Evolutionary conservation across 1,140 invertebrate genomes (phyloP).

Genomic region (Temnothorax curvispinosus): DNA sequence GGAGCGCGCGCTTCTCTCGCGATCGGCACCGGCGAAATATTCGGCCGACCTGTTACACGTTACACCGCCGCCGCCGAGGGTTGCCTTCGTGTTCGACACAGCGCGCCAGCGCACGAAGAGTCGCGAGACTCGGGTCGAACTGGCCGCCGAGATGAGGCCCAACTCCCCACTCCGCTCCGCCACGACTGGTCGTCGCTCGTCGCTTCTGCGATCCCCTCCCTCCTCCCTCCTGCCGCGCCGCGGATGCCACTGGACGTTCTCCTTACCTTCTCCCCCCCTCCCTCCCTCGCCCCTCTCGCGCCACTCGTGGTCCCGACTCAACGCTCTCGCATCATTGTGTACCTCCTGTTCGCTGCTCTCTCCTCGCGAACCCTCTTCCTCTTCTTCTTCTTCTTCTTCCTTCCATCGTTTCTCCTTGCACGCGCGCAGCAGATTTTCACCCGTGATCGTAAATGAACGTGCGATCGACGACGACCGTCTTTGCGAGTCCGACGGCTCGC

Average conservation of each 20-base stretch:
- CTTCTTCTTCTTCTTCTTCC: background rate
- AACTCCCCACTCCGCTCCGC: conserved; percentile 58
- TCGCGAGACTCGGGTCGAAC: conserved; percentile 70
- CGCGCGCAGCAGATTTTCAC: conserved; percentile 41
- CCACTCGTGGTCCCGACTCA: conserved; percentile 27
- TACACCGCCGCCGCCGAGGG: background rate
- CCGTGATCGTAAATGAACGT: conserved; percentile 43
- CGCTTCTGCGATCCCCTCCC: conserved; percentile 62
- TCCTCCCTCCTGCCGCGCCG: conserved; percentile 6
- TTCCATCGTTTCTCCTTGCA: conserved; percentile 12
- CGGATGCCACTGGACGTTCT: conserved; percentile 72
- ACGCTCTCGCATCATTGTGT: conserved; percentile 60
- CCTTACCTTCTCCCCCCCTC: conserved; percentile 59
- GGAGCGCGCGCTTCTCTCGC: background rate
- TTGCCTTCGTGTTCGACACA: conserved; percentile 51
- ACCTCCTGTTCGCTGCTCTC: conserved; percentile 7
- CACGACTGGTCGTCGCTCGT: conserved; percentile 62
- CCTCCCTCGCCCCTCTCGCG: background rate
- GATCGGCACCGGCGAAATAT: background rate
- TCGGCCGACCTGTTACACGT: background rate
- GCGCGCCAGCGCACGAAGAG: conserved; percentile 65
- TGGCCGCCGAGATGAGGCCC: conserved; percentile 74
- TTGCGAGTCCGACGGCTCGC: conserved; percentile 29
- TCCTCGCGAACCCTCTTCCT: background rate
- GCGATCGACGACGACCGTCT: conserved; percentile 17